Evolutionary conservation across 2,113 vertebrate genomes (phyloP), one percentile per base, ranked within the genome.

Genomic region (Lethenteron camtschaticum): DNA sequence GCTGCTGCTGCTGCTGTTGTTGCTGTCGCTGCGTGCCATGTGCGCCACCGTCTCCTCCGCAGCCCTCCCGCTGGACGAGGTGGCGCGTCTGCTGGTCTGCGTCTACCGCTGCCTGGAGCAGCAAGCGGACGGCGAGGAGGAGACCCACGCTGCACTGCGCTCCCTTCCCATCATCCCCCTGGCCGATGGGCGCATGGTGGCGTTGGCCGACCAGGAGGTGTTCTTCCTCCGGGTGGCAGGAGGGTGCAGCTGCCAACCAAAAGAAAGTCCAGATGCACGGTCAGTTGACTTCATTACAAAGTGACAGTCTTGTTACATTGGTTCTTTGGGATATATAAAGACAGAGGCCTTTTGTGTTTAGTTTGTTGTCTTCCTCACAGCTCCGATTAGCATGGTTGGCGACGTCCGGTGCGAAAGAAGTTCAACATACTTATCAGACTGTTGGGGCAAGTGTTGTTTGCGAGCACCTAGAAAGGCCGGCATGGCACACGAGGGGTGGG

Each of bases 161-260:
- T 79, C 80, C 6, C 75, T 83, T 74, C 81, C 81, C 74, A 81
- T 85, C 71, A 79, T 85, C 68, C 83, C 83, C n/a, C 77, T 85
- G 72, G 80, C 81, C 14, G 79, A 84, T 3, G 81, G 81, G 8
- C 78, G 78, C 6, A 74, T 79, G 70, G 83, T 83, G 71, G 73
- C 83, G 14, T 75, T 83, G 6, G 79, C 60, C 5, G 60, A 63
- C 1, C 78, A 77, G 59, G 77, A 74, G 0, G 79, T 83, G 6
- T 85, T 85, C 74, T 84, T 85, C 73, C 83, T 9, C 72, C 70
- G 77, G 76, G 55, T 77, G 81, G 69, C 59, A 57, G 68, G 73
- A 72, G 55, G 71, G 72, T 60, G 14, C 73, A 71, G 83, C n/a
- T 16, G 63, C n/a, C 24, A 24, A 66, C 10, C n/a, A 66, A 9